phyloP scores from a whole-genome alignment of 2,888 invertebrate species.

The Nasonovia ribisnigri region DNA sequence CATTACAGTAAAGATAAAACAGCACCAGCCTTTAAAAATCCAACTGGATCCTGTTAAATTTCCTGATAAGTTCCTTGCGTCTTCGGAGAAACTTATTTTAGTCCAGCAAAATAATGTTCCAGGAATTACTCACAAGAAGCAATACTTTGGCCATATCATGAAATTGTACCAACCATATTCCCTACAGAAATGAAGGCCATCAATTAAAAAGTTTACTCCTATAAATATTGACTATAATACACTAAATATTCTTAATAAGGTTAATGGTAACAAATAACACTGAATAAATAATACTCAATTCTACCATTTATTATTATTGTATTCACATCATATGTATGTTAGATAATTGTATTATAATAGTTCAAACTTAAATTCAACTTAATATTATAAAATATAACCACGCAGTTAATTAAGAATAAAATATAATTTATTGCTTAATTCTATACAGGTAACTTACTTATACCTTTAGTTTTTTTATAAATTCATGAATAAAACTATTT shows the following conservation, averaged over 20 bases:
- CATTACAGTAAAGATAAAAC: neutral
- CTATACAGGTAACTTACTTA: neutral
- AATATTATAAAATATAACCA: neutral
- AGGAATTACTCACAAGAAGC: neutral
- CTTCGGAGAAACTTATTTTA: neutral
- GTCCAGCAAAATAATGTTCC: neutral
- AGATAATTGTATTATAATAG: neutral
- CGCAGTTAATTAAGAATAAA: neutral
- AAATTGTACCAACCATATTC: neutral
- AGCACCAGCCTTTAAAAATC: neutral
- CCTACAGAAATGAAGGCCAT: neutral
- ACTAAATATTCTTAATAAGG: neutral
- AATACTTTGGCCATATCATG: neutral
- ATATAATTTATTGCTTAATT: neutral
- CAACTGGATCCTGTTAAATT: neutral
- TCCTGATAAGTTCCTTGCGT: neutral
- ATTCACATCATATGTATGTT: no score
- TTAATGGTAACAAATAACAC: neutral
- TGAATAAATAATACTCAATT: neutral
- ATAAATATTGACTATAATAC: neutral
- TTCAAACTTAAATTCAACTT: neutral
- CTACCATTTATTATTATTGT: neutral
- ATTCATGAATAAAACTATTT: no score
- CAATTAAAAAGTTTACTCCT: neutral
- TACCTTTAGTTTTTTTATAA: neutral